A percentile compares a stretch with the other conserved stretches of the same genome.
Conservation (phyloP, 30 jellyfish, hydroid and myxozoan genomes). For the Nemopilema nomurai region DNA sequence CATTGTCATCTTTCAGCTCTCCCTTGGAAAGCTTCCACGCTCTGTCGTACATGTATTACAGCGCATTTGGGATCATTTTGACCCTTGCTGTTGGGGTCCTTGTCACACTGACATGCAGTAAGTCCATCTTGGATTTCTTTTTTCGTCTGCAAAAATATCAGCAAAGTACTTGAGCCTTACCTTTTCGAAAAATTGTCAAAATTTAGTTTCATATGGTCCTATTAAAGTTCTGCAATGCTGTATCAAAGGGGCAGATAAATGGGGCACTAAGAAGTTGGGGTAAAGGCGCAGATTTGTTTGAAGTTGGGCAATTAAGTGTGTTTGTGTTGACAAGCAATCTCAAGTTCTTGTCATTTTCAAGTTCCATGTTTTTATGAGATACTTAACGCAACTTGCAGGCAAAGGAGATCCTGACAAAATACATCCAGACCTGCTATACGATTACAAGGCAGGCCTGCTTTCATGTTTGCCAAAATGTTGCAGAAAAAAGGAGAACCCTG, state of each 20-base stretch:
- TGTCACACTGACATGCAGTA: constrained; percentile 36
- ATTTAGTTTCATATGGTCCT: too few relatives aligned
- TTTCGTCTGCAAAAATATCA: neutral
- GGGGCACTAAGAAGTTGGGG: too few relatives aligned
- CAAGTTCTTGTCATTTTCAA: too few relatives aligned
- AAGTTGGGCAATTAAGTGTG: too few relatives aligned
- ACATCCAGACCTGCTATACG: constrained; percentile 10
- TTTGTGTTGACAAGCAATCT: too few relatives aligned
- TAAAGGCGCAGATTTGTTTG: too few relatives aligned
- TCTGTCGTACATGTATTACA: constrained; percentile 37
- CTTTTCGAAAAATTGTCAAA: too few relatives aligned
- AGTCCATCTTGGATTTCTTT: neutral
- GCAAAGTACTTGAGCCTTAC: too few relatives aligned
- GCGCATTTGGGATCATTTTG: constrained; percentile 24
- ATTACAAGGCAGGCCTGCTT: constrained; percentile 30
- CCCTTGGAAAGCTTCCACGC: constrained; percentile 52
- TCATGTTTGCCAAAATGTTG: constrained; percentile 35
- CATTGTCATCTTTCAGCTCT: constrained; percentile 12
- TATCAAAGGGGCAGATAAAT: too few relatives aligned
- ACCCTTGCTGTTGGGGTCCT: constrained; percentile 44
- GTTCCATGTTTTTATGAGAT: too few relatives aligned
- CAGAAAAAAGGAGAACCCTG: neutral
- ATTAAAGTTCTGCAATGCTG: too few relatives aligned
- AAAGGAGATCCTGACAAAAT: constrained; percentile 10
- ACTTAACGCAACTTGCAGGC: neutral